Evolutionary conservation across 2,888 invertebrate species (phyloP).

Genomic region (Conchocele bisecta): DNA sequence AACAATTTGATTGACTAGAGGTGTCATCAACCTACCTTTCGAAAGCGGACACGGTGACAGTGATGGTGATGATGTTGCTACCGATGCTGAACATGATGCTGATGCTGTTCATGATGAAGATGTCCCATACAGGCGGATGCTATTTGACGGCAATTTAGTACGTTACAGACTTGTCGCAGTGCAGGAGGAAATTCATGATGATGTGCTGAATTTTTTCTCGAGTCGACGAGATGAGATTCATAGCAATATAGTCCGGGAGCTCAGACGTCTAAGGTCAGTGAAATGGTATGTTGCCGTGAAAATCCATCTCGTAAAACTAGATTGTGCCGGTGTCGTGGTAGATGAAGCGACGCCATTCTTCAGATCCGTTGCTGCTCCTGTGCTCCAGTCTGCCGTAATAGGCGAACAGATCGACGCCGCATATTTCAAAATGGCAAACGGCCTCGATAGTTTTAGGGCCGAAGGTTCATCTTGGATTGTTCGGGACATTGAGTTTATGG

Average conservation of each 20-base stretch:
- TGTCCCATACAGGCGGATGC: neutral
- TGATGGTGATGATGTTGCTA: conserved; percentile 3
- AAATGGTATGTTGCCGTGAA: neutral
- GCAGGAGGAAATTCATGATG: neutral
- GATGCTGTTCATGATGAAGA: neutral
- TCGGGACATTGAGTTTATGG: neutral
- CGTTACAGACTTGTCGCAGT: neutral
- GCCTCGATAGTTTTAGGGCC: neutral
- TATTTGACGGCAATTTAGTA: neutral
- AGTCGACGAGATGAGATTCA: neutral
- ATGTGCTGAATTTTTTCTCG: neutral
- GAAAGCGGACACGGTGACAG: no score
- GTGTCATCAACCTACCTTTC: no score
- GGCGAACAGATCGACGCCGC: neutral
- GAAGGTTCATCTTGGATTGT: neutral
- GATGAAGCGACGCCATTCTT: neutral
- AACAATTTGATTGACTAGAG: no score
- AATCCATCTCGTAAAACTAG: neutral
- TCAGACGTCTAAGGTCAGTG: neutral
- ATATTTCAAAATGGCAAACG: neutral
- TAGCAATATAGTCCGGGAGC: neutral
- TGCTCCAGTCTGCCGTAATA: neutral
- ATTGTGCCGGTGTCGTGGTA: neutral
- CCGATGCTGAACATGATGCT: no score
- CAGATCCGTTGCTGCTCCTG: neutral